Percentiles rank a stretch among this genome's conserved stretches.
Conservation (phyloP, 2,113 vertebrate species). For the Picathartes gymnocephalus region DNA sequence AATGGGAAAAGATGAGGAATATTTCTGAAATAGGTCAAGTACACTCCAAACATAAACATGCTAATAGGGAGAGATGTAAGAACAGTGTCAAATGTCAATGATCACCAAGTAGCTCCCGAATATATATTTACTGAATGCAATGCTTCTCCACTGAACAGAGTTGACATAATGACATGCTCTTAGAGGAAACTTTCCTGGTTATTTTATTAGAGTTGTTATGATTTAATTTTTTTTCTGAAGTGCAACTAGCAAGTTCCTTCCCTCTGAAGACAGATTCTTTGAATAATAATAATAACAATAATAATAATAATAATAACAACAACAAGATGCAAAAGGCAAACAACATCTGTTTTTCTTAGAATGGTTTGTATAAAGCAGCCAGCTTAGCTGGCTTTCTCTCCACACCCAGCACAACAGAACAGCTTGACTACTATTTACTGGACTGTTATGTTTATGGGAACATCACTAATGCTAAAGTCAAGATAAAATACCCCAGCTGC, state of each 20-base stretch:
- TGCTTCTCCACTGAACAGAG: slow-evolving; percentile 4
- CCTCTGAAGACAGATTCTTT: background rate
- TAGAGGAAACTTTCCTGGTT: slow-evolving; percentile 31
- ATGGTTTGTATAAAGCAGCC: background rate
- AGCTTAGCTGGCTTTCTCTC: background rate
- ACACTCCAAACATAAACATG: slow-evolving; percentile 60
- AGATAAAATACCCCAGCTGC: background rate
- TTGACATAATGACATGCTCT: slow-evolving; percentile 47
- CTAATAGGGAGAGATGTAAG: slow-evolving; percentile 56
- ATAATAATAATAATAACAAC: background rate
- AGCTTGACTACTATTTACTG: background rate
- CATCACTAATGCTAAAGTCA: background rate
- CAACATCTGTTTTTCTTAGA: background rate
- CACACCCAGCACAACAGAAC: background rate
- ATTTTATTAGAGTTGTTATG: slow-evolving; percentile 6
- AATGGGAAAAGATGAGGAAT: slow-evolving; percentile 56
- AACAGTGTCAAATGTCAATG: slow-evolving; percentile 67
- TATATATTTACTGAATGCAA: slow-evolving; percentile 63
- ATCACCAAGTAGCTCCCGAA: slow-evolving; percentile 56
- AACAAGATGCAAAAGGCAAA: background rate
- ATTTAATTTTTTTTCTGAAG: background rate
- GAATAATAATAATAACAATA: background rate
- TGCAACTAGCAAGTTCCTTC: slow-evolving; percentile 2
- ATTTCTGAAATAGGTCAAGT: slow-evolving; percentile 67
- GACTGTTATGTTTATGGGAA: background rate